Conservation (phyloP, 92 coral and sea anemone genomes). For the Umimayanthus chanpuru region DNA sequence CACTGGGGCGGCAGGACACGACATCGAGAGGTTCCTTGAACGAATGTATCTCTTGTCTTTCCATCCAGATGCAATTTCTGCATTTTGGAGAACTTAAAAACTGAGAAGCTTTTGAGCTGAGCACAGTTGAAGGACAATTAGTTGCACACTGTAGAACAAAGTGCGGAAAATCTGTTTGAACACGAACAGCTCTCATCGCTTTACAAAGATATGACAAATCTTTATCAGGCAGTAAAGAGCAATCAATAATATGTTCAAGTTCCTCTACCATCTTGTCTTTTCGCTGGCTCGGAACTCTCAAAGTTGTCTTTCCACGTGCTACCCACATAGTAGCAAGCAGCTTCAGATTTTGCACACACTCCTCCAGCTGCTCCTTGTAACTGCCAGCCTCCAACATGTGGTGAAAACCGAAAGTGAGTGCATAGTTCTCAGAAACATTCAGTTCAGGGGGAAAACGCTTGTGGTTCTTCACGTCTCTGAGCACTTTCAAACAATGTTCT, state of each 20-base stretch:
- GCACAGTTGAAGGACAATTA: too few relatives aligned
- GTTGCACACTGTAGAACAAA: too few relatives aligned
- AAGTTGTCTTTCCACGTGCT: neutral
- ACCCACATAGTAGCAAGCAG: neutral
- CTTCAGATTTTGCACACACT: neutral
- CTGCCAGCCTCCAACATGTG: neutral
- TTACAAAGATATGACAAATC: neutral
- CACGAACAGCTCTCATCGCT: neutral
- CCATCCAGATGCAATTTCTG: neutral
- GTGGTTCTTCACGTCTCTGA: neutral
- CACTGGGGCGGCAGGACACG: neutral
- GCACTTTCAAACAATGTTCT: neutral
- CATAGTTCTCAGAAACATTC: neutral
- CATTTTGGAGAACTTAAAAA: neutral
- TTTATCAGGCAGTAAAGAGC: neutral
- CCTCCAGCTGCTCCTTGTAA: neutral
- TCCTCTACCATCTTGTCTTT: neutral
- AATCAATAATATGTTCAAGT: neutral
- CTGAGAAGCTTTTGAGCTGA: neutral
- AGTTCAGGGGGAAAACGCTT: neutral
- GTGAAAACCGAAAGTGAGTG: neutral
- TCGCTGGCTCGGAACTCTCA: neutral
- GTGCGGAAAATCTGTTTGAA: neutral
- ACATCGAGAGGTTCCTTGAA: neutral
- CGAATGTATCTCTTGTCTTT: neutral